phyloP scores from a whole-genome alignment of 2,888 invertebrate species.

The Archaeoteleia sp. region DNA sequence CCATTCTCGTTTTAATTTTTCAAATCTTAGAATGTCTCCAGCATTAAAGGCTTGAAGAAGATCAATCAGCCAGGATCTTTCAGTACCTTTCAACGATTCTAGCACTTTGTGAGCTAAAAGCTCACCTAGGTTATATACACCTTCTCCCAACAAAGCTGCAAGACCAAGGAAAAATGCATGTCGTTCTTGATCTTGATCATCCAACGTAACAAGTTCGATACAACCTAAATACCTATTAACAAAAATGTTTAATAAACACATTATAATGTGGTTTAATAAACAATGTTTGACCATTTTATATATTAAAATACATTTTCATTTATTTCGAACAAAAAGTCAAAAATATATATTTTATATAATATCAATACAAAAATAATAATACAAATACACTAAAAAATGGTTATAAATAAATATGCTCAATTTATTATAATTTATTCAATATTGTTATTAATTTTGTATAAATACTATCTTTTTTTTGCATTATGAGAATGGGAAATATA shows the following conservation, averaged over 20 bases:
- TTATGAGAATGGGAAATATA: too few relatives aligned
- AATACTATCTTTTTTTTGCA: too few relatives aligned
- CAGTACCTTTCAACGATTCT: constrained; percentile 86
- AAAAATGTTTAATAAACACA: constrained; percentile 11
- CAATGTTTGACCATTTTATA: constrained; percentile 4
- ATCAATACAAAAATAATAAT: too few relatives aligned
- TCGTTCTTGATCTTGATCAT: constrained; percentile 81
- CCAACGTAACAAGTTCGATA: constrained; percentile 81
- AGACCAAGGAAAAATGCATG: constrained; percentile 94
- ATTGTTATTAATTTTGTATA: too few relatives aligned
- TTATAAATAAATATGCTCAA: too few relatives aligned
- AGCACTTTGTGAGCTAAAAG: constrained; percentile 96
- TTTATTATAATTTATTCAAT: too few relatives aligned
- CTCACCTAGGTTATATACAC: constrained; percentile 98
- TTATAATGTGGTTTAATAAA: too few relatives aligned
- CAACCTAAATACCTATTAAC: constrained; percentile 81
- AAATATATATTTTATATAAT: too few relatives aligned
- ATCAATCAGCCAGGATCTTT: constrained; percentile 91
- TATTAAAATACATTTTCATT: too few relatives aligned
- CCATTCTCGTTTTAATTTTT: constrained; percentile 85
- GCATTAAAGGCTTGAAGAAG: constrained; percentile 90
- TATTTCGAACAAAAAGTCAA: too few relatives aligned
- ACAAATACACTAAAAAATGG: too few relatives aligned
- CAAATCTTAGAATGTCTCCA: constrained; percentile 85
- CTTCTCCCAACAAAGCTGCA: constrained; percentile 95